These are phyloP conservation scores for Lytechinus variegatus DNA, from an alignment of 35 echinoderm and acorn worm species.

Conservation along the genomic window DNA sequence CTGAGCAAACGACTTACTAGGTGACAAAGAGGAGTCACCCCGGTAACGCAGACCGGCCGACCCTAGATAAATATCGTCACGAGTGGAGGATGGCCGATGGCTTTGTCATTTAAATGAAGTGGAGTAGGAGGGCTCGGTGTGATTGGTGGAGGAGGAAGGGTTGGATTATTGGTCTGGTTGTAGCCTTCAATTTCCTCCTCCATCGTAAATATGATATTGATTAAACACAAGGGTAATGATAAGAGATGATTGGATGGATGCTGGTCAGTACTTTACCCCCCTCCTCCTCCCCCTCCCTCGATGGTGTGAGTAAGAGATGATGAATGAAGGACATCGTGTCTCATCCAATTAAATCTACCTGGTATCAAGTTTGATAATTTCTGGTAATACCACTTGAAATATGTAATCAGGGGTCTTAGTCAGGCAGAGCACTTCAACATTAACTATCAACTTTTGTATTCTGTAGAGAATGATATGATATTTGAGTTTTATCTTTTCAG, in stretches of 20 bases:
- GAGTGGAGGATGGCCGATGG: neutral
- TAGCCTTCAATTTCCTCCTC: neutral
- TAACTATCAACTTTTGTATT: neutral
- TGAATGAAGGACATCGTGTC: neutral
- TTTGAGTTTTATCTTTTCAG: neutral
- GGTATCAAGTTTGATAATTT: neutral
- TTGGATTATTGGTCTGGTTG: neutral
- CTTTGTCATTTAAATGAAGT: slow-evolving; percentile 48
- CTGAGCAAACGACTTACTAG: slow-evolving; percentile 36
- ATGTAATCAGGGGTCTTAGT: neutral
- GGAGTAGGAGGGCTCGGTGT: neutral
- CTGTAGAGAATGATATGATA: neutral
- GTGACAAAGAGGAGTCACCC: slow-evolving; percentile 26
- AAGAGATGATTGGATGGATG: neutral
- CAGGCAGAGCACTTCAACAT: neutral
- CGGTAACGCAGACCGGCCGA: neutral
- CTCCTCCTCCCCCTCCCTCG: neutral
- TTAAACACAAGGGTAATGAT: slow-evolving; percentile 33
- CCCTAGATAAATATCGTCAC: neutral
- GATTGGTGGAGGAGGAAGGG: slow-evolving; percentile 25
- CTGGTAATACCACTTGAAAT: neutral
- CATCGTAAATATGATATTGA: slow-evolving; percentile 31
- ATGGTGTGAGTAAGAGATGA: neutral
- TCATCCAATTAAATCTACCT: slow-evolving; percentile 3
- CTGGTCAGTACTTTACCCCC: neutral